Base-by-base conservation (phyloP, 2,888 invertebrate genomes). In the Gandaritis pyraliata region DNA sequence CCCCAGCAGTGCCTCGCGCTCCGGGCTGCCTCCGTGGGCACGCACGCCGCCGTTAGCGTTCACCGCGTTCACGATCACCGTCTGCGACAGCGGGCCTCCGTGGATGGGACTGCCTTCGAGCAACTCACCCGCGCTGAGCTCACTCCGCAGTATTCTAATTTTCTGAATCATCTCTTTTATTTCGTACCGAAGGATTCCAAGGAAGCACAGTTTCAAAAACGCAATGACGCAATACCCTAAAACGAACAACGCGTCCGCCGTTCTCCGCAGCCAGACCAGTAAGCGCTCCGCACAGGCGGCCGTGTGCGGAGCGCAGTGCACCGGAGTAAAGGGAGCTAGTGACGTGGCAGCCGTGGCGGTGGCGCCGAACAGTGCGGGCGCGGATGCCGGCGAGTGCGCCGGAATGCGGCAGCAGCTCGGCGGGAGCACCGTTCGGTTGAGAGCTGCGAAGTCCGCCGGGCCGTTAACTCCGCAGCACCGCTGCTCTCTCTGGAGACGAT, bases 141-240 rank as follows among this genome's bases (percentile, higher is more conserved):
- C 96, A 64, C 94, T 94, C 75, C 94, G 94, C 66, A 97, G 92
- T 82, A 97, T 94, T 78, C 95, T 95, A 82, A 97, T 97, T 92
- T 97, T 97, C 85, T 97, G 96, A 80, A 97, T 97, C 97, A 97
- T 97, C 87, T 97, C 97, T 72, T 96, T 94, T 80, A 97, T 97
- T 93, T 97, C 97, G 92, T 96, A 96, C 64, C 96, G 94, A 74
- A 97, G 93, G 75, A 97, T 96, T 66, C 96, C 97, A 70, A 97
- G 94, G 93, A 97, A 97, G 93, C 97, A 96, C 87, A 97, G 93
- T 90, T 97, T 97, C 74, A 97, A 93, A 92, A 97, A 97, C 76
- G 97, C 96, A 76, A 97, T 95, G 68, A 97, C 97, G 90, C 97
- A 97, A 86, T 96, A 97, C 61, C 97, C 97, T 74, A 97, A 87